Evolutionary conservation across 2,797 vertebrate species (phyloP).

Genomic region (Leptatherina wallacei): DNA sequence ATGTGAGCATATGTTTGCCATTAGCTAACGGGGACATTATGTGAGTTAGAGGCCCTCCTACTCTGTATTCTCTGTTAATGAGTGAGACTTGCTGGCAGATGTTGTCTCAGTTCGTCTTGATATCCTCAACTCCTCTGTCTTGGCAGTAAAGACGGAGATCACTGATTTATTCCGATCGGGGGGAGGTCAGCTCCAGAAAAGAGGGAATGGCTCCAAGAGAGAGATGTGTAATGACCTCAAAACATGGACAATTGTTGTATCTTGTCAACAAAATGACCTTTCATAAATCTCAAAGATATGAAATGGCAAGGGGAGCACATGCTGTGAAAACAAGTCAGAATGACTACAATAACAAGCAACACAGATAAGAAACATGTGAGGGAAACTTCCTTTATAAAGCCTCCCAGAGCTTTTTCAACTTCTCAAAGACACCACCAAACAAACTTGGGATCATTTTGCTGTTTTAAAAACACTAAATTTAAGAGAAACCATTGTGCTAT

Average conservation of each 20-base stretch:
- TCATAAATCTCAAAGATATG: constrained; percentile 61
- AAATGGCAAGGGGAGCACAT: constrained; percentile 33
- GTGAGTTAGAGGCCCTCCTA: constrained; percentile 41
- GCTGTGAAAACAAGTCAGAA: constrained; percentile 26
- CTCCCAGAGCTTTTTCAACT: constrained; percentile 19
- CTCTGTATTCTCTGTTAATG: constrained; percentile 48
- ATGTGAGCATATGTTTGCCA: constrained; percentile 58
- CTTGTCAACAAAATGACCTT: constrained; percentile 28
- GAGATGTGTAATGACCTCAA: constrained; percentile 56
- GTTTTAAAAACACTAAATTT: constrained; percentile 22
- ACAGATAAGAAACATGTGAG: constrained; percentile 19
- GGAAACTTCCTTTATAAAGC: constrained; percentile 25
- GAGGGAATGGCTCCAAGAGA: constrained; percentile 50
- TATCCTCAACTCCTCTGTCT: constrained; percentile 39
- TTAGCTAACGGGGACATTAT: constrained; percentile 45
- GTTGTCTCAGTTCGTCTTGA: constrained; percentile 44
- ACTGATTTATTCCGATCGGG: constrained; percentile 52
- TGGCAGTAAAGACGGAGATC: constrained; percentile 39
- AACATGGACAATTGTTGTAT: constrained; percentile 37
- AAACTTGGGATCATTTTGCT: constrained; percentile 18
- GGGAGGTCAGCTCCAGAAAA: constrained; percentile 45
- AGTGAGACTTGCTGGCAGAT: constrained; percentile 56
- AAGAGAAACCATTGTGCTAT: neutral
- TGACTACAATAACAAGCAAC: constrained; percentile 6
- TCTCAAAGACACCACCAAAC: constrained; percentile 25